Evolutionary conservation across 2,888 invertebrate species (phyloP), one percentile per base, ranked within the genome.

Genomic region (Lamellibrachia satsuma): DNA sequence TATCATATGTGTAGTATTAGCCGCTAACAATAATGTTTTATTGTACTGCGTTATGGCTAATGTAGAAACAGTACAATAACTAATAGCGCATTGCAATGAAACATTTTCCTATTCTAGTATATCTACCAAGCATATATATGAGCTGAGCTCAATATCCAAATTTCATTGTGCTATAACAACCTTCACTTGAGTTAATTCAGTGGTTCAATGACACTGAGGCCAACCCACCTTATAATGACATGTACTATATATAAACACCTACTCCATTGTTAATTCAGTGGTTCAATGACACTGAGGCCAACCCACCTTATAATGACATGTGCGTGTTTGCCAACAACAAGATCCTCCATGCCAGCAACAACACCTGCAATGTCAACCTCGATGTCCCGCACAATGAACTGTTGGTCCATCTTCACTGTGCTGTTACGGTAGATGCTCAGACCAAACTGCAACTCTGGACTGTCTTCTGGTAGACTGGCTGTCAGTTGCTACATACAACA

Each of bases 361-460:
- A 75, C 22, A 11, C 93, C 92, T 92, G 95, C 94, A 75, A 95
- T 91, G 92, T 95, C 94, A 27, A 95, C 93, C 9, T 94, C 94
- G 60, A 95, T 95, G 92, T 94, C 94, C 15, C 94, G 94, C 7
- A 95, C 94, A 8, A 93, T 93, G 22, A 95, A 93, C 52, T 92
- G 92, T 55, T 93, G 93, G 55, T 94, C 94, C 1, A 94, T 94
- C 55, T 93, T 93, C 93, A 95, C 93, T 22, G 93, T 92, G 7
- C 95, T 94, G n/a, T 94, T 94, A 11, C 91, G 15, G 60, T 93
- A 93, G 22, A 93, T 91, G 39, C 91, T 52, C 91, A 95, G 91
- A 15, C 95, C 95, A 94, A 95, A 95, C 94, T 94, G 93, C 27
- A 95, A 92, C 90, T 95, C 94, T 8, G 95, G 95, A 90, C 94